Percentiles rank a stretch among this genome's conserved stretches.
Conservation (phyloP, 2,888 invertebrate genomes). For the Drosophila quinaria region DNA sequence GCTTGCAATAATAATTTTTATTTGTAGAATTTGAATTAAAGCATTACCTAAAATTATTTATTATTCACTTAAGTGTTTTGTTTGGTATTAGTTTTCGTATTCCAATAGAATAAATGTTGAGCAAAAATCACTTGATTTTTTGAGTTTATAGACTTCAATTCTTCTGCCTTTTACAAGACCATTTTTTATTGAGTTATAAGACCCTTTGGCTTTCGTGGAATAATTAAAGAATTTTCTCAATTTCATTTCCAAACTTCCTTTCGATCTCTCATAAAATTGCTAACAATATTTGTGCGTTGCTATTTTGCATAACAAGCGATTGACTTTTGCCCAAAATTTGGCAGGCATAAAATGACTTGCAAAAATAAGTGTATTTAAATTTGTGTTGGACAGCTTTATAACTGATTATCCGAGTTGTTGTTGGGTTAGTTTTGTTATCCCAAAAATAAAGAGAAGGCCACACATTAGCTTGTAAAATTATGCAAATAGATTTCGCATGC, state of each 20-base stretch:
- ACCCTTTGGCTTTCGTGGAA: neutral
- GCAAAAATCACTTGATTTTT: too few relatives aligned
- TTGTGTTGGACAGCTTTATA: conserved; percentile 38
- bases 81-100: too few relatives aligned
- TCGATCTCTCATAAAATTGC: conserved; percentile 1
- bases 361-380: conserved; percentile 36
- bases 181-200: neutral
- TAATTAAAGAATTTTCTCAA: neutral
- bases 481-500: conserved; percentile 50
- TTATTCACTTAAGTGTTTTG: too few relatives aligned
- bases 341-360: conserved; percentile 35
- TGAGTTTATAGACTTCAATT: neutral
- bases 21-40: too few relatives aligned
- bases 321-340: conserved; percentile 43
- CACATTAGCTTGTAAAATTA: conserved; percentile 35
- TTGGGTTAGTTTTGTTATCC: conserved; percentile 37
- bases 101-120: too few relatives aligned
- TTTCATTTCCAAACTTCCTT: neutral
- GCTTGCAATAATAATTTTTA: too few relatives aligned
- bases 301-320: conserved; percentile 24
- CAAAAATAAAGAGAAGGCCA: neutral
- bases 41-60: too few relatives aligned
- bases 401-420: conserved; percentile 49
- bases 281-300: conserved; percentile 10
- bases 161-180: neutral